Conservation (phyloP, 2,888 invertebrate genomes). For the Hipparchia sbordonii region DNA sequence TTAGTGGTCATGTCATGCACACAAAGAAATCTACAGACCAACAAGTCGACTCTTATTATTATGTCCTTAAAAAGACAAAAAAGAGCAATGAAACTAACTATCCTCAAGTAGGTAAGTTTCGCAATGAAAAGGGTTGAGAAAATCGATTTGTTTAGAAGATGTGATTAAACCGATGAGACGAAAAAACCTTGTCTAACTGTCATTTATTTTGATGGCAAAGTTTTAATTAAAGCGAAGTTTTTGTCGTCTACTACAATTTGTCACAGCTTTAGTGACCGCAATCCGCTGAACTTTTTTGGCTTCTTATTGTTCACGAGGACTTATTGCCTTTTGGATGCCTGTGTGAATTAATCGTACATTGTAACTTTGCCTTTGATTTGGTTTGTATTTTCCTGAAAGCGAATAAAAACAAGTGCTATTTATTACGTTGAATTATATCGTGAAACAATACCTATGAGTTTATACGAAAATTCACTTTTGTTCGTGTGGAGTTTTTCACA, state of each 20-base stretch:
- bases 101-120: no score
- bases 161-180: slow-evolving; percentile 7
- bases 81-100: no score
- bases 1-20: no score
- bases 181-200: slow-evolving; percentile 2
- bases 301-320: slow-evolving; percentile 25
- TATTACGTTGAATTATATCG: not conserved
- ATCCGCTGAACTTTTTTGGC: slow-evolving; percentile 30
- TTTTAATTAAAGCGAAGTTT: slow-evolving; percentile 30
- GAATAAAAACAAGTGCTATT: no score
- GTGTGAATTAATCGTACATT: slow-evolving; percentile 23
- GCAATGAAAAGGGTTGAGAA: not conserved
- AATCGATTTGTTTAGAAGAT: slow-evolving; percentile 13
- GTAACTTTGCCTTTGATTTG: not conserved
- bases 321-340: slow-evolving; percentile 23
- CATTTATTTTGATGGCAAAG: slow-evolving; percentile 21
- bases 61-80: no score
- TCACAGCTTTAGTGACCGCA: slow-evolving; percentile 28
- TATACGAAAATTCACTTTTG: not conserved
- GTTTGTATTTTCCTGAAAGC: not conserved
- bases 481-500: no score
- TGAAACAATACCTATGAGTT: not conserved
- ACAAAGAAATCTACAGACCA: no score
- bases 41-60: no score
- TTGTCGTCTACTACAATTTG: slow-evolving; percentile 28